Evolutionary conservation across 1,140 invertebrate genomes (phyloP), one percentile per base, ranked within the genome.

Genomic region (Polyergus mexicanus): DNA sequence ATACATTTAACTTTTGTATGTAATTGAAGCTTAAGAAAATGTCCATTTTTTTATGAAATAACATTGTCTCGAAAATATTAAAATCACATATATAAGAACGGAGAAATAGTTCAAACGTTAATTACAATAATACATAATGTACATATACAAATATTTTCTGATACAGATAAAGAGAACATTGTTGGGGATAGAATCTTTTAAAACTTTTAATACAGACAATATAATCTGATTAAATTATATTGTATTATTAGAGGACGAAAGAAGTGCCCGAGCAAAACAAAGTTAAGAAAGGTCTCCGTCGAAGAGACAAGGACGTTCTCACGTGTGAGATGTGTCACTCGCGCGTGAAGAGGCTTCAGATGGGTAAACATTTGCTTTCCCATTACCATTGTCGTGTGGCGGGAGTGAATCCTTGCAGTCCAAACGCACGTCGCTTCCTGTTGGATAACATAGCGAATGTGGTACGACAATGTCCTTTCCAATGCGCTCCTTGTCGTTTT

Each of bases 351-450:
- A 95, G 96, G 3, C 95, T 97, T 83, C 94, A 97, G 86, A 97
- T 98, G 94, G 97, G 98, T 75, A 98, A 98, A 92, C 98, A 98
- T 94, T 95, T 98, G 74, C 97, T 98, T 77, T 98, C 97, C 41
- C 97, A 97, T 93, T 98, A 97, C 94, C 98, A 98, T 92, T 98
- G 97, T 90, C 96, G 97, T 89, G 97, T 97, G 91, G 96, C 96
- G 84, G 95, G 94, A 87, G 90, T 92, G 86, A 94, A 92, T 92
- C 94, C 95, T 60, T 94, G 93, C 63, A 95, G 95, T 77, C 93
- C 94, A 25, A 93, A 93, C 38, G 96, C 96, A 54, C 95, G 95
- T 86, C 93, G 95, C 32, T 95, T 97, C 89, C 96, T 98, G 60
- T 94, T 98, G 32, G 96, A 97, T 63, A 97, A 98, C 93, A 98